Evolutionary conservation across 92 coral and sea anemone species (phyloP).

Genomic region (Bergia puertoricense): DNA sequence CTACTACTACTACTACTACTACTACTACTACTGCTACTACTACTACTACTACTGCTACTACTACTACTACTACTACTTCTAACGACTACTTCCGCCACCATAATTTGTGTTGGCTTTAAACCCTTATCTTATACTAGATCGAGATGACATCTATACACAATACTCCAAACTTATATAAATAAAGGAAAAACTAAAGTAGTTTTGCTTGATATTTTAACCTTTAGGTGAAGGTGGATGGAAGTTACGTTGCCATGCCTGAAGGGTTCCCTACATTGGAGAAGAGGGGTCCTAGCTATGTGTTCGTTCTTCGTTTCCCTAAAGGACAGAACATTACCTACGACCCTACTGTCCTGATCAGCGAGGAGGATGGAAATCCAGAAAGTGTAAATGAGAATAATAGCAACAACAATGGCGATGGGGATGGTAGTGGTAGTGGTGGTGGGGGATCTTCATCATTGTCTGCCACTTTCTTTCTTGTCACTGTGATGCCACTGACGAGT

Average conservation of each 20-base stretch:
- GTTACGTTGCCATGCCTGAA: background rate
- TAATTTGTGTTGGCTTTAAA: too few species aligned
- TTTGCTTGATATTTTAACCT: background rate
- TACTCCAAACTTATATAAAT: too few species aligned
- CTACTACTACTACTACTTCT: background rate
- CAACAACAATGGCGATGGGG: too few species aligned
- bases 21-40: background rate
- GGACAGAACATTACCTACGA: constrained; percentile 2
- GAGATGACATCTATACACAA: too few species aligned
- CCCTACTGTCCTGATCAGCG: background rate
- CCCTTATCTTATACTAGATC: too few species aligned
- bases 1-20: background rate
- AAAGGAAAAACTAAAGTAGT: too few species aligned
- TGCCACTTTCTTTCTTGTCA: too few species aligned
- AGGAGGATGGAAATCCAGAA: too few species aligned
- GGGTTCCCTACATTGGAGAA: background rate
- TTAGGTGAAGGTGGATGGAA: background rate
- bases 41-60: background rate
- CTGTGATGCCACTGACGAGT: too few species aligned
- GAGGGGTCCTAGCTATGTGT: background rate
- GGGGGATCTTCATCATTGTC: too few species aligned
- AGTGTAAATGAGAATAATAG: too few species aligned
- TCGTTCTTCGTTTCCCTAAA: background rate
- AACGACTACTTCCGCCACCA: background rate
- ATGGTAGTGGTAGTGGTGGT: too few species aligned